Base-by-base conservation (phyloP, 2,888 invertebrate species). In the Caenorhabditis zanzibari region DNA sequence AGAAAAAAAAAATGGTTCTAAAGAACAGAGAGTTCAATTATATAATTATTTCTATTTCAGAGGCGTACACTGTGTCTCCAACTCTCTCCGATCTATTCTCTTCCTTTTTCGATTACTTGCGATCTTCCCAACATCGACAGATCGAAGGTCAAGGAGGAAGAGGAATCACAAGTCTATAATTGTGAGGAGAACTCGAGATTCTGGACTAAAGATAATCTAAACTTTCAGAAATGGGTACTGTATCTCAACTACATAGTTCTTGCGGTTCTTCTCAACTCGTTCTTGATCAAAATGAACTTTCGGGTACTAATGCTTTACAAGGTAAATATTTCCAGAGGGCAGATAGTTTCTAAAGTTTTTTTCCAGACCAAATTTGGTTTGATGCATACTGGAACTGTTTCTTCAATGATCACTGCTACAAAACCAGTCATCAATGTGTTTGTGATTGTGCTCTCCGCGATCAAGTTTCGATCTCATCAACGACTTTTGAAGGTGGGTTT, bases 301-400 rank as follows among this genome's bases (percentile, higher is more conserved):
- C 28, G 77, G 38, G 82, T 90, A 5, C 74, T 87, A 14, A 52
- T 80, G 38, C 32, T 79, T 0, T 91, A 88, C 64, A 80, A 86
- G 81, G 83, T 81, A 14, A 19, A n/a, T n/a, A 10, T 71, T 16
- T 19, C 1, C 56, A 56, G 14, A 28, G 19, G 12, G 47, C 44
- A 19, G 19, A 19, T 38, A 4, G 19, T 12, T 16, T 61, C n/a
- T n/a, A 24, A 24, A 28, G 35, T n/a, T 44, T 0, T 14, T 12
- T 66, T 71, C 76, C 80, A 88, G 86, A 54, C 66, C 9, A 66
- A 86, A 28, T 91, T 91, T 68, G 90, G 90, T 24, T 71, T 91
- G 16, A 86, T 91, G 88, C 90, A 91, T 80, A 87, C 89, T 7
- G 86, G 86, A 14, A 90, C 91, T 5, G 90, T 91, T 3, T 89